A percentile compares a stretch with the other conserved stretches of the same genome.
phyloP scores from a whole-genome alignment of 2,888 invertebrate species.

The Saturnia japonica region DNA sequence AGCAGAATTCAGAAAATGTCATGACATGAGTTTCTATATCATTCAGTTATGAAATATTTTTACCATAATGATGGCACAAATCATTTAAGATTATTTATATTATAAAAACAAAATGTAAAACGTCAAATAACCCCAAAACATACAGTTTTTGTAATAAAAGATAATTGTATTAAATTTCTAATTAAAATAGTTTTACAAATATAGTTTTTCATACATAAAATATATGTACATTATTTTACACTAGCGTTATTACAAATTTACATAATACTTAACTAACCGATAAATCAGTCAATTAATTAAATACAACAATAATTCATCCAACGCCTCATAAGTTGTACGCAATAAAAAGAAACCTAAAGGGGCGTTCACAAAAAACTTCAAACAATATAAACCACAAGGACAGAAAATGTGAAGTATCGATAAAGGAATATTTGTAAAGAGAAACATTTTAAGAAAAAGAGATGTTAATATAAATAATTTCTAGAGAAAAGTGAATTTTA shows the following conservation, averaged over 20 bases:
- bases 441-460: neutral
- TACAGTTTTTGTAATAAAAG: slow-evolving; percentile 55
- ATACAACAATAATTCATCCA: slow-evolving; percentile 43
- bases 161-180: no score
- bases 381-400: neutral
- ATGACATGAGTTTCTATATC: slow-evolving; percentile 22
- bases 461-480: neutral
- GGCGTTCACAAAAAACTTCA: neutral
- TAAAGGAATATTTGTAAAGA: neutral
- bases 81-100: slow-evolving; percentile 22
- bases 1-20: slow-evolving; percentile 19
- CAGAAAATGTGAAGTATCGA: neutral
- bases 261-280: slow-evolving; percentile 59
- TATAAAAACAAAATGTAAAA: slow-evolving; percentile 44
- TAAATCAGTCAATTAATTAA: slow-evolving; percentile 68
- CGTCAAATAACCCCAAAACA: slow-evolving; percentile 54
- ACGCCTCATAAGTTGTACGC: neutral
- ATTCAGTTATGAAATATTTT: neutral
- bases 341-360: neutral
- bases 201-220: slow-evolving; percentile 49
- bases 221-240: slow-evolving; percentile 49
- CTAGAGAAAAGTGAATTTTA: neutral
- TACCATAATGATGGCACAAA: slow-evolving; percentile 52
- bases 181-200: slow-evolving; percentile 38
- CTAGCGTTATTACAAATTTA: slow-evolving; percentile 36